phyloP scores from a whole-genome alignment of 2,113 vertebrate species.

The Stictonetta naevosa region DNA sequence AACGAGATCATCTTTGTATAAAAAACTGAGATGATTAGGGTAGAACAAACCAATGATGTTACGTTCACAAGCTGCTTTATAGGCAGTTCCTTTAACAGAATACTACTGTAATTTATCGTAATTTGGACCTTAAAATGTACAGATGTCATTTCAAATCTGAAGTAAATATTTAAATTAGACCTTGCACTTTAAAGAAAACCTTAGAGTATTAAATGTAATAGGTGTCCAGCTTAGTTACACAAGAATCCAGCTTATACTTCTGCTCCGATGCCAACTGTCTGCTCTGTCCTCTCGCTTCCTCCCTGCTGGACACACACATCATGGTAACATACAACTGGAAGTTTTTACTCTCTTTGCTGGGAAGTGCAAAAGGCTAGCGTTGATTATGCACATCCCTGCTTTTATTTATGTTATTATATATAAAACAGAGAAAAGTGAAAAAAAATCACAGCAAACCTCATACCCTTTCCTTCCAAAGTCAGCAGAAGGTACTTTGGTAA shows the following conservation, averaged over 20 bases:
- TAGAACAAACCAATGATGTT: background rate
- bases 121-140: background rate
- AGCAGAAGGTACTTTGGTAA: background rate
- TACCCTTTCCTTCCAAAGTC: background rate
- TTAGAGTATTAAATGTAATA: background rate
- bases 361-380: background rate
- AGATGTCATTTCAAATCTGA: background rate
- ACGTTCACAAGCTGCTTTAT: background rate
- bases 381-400: background rate
- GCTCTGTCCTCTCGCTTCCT: background rate
- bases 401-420: rapidly evolving
- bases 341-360: background rate
- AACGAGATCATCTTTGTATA: background rate
- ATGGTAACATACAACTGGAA: rapidly evolving
- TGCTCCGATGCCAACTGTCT: background rate
- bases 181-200: background rate
- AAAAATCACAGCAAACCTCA: background rate
- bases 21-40: background rate
- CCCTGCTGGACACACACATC: background rate
- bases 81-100: background rate
- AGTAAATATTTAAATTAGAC: background rate
- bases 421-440: background rate
- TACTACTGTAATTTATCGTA: background rate
- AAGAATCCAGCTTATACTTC: background rate
- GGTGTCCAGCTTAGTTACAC: background rate